Conservation (phyloP, 2,888 invertebrate species). For the Sarcophaga rosellei region DNA sequence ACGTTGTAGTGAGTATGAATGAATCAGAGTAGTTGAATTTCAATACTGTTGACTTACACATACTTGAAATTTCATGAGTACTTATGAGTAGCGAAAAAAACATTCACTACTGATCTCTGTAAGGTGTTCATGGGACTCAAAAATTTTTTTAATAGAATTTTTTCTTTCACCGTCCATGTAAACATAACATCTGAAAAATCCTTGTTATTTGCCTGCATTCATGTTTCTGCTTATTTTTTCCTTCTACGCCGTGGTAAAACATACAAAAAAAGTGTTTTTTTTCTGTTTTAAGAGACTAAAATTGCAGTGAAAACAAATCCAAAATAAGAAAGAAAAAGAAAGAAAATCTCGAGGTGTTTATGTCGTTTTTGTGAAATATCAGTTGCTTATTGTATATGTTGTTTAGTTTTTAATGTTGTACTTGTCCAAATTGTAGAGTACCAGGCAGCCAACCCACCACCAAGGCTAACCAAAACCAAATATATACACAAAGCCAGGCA, state of each 20-base stretch:
- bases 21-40: no score
- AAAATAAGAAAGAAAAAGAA: not conserved
- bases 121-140: no score
- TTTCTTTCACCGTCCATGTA: not conserved
- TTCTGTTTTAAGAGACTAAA: not conserved
- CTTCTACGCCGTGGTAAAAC: not conserved
- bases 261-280: conserved; percentile 12
- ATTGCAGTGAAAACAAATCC: conserved; percentile 22
- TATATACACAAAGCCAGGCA: not conserved
- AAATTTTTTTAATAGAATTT: no score
- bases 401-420: conserved; percentile 65
- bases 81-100: no score
- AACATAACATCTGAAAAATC: conserved; percentile 30
- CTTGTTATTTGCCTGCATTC: conserved; percentile 48
- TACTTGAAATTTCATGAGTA: no score
- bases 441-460: conserved; percentile 18
- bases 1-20: no score
- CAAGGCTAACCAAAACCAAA: conserved; percentile 13
- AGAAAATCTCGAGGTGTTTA: conserved; percentile 74
- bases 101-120: no score
- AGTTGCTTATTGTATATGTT: conserved; percentile 73
- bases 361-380: conserved; percentile 79
- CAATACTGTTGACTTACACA: no score
- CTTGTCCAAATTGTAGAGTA: conserved; percentile 57
- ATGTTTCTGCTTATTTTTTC: conserved; percentile 15